Percentiles rank a stretch among this genome's conserved stretches.
These are phyloP conservation scores for Apocrypta bakeri DNA, from an alignment of 1,140 invertebrate species.

Conservation along the genomic window DNA sequence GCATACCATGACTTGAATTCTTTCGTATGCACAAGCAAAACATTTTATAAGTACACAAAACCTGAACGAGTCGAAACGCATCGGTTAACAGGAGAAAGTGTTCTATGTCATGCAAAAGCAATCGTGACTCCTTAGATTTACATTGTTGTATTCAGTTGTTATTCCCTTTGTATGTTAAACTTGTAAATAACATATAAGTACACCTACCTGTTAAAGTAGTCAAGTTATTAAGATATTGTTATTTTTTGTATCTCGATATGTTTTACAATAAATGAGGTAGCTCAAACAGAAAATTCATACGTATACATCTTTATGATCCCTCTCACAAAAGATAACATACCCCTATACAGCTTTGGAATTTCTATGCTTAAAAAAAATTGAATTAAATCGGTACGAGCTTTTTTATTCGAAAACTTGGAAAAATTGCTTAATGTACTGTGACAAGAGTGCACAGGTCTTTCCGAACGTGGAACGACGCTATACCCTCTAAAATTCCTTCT, in stretches of 20 bases:
- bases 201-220: not conserved
- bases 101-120: not conserved
- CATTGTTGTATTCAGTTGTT: not conserved
- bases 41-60: not conserved
- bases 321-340: conserved; percentile 44
- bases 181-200: conserved; percentile 30
- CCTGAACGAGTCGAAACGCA: not conserved
- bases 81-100: conserved; percentile 3
- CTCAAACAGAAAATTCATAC: not conserved
- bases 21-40: not conserved
- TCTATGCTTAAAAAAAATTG: no score
- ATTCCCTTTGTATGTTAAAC: not conserved
- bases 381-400: no score
- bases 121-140: conserved; percentile 7
- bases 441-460: no score
- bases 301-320: not conserved
- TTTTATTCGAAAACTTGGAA: no score
- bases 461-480: no score
- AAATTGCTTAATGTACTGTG: no score
- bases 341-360: no score
- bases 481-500: no score
- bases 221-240: conserved; percentile 32
- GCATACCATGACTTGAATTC: not conserved
- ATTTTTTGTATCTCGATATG: conserved; percentile 35
- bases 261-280: conserved; percentile 58